Percentiles rank a stretch among this genome's conserved stretches.
phyloP scores from a whole-genome alignment of 2,888 invertebrate species.

The Tetrapedia diversipes region DNA sequence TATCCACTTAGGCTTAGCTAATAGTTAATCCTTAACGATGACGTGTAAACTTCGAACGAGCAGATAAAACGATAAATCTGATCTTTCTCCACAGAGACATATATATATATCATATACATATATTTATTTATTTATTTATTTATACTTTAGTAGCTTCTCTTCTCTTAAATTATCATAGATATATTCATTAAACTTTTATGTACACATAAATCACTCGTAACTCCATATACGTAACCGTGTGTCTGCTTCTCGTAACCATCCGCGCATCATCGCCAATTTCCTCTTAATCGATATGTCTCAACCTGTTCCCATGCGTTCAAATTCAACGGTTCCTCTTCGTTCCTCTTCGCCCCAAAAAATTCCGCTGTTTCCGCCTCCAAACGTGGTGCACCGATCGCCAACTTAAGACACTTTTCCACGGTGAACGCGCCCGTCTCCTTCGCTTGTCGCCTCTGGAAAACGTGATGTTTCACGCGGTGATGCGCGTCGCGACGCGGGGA shows the following conservation, averaged over 20 bases:
- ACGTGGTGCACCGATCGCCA: neutral
- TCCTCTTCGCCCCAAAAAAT: neutral
- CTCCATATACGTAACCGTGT: too few relatives aligned
- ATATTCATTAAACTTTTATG: slow-evolving; percentile 4
- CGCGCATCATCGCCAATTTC: neutral
- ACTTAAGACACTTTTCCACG: slow-evolving; percentile 12
- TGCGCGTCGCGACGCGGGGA: neutral
- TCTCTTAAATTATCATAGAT: neutral
- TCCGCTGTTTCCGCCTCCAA: too few relatives aligned
- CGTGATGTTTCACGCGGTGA: slow-evolving; percentile 13
- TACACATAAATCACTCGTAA: slow-evolving; percentile 1
- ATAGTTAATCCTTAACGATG: slow-evolving; percentile 35
- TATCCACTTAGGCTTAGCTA: slow-evolving; percentile 24
- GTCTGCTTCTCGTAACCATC: too few relatives aligned
- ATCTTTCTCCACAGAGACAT: slow-evolving; percentile 28
- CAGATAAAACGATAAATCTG: slow-evolving; percentile 53
- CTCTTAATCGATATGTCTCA: slow-evolving; percentile 45
- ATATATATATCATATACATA: slow-evolving; percentile 28
- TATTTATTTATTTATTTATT: neutral
- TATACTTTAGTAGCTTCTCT: too few relatives aligned
- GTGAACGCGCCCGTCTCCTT: neutral
- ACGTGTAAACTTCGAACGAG: slow-evolving; percentile 57
- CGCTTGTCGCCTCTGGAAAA: slow-evolving; percentile 17
- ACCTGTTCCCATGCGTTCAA: slow-evolving; percentile 47
- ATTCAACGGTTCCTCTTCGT: slow-evolving; percentile 1